Evolutionary conservation across 2,888 invertebrate species (phyloP), one percentile per base, ranked within the genome.

Genomic region (Scaptomyza reducta): DNA sequence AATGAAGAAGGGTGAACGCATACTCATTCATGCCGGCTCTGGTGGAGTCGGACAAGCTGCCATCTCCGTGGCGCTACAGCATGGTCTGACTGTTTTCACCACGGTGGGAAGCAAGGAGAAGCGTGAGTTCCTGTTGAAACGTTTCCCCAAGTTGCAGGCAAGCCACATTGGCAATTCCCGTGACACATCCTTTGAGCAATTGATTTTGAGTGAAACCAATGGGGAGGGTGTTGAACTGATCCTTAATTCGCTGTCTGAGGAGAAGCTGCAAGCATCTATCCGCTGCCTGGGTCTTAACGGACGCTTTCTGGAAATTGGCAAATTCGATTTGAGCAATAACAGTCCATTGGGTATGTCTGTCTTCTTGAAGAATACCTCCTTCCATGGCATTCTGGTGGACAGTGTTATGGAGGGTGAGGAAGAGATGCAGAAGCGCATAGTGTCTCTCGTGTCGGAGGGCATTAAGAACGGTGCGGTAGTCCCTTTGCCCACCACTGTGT

Each of bases 11-110:
- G 97, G 97, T 5, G 97, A 98, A 88, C 93, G 94, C 38, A 95
- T 99, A 56, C 94, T 99, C 10, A 95, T 99, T 78, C 98, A 99
- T 91, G 98, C 98, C 53, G 98, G 98, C 72, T 95, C 97, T 73
- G 99, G 99, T 62, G 98, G 98, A 87, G 98, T 99, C 33, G 99
- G 99, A 3, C 98, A 98, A 93, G 99, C 99, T 2, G 98, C 99
- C 72, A 98, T 99, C 85, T 94, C 97, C 14, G 96, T 99, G 85
- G 98, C 98, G 49, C 93, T 99, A 49, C 95, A 95, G 90, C 94
- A 96, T 91, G 97, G 97, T 45, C 96, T 98, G 92, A 94, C 94
- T 47, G 98, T 98, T 3, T 98, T 94, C 92, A 97, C 99, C 11
- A 99, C 99, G 0, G 98, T 98, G 50, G 97, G 97, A 67, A 96